These are phyloP conservation scores for Nemopilema nomurai DNA, from an alignment of 30 jellyfish, hydroid and myxozoan genomes.

Conservation along the genomic window DNA sequence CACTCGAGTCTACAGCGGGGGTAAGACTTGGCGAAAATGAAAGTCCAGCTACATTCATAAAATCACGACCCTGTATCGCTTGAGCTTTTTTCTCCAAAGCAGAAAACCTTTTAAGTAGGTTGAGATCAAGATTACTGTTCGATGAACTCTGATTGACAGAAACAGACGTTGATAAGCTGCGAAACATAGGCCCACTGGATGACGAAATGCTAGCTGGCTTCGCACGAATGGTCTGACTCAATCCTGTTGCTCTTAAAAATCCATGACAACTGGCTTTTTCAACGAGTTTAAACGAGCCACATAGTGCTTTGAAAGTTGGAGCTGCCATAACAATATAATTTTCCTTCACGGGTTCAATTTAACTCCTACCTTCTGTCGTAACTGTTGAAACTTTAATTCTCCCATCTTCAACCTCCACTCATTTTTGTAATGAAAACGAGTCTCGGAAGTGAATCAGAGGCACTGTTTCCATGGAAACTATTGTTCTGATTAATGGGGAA, in stretches of 20 bases:
- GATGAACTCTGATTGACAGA: neutral
- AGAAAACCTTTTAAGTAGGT: conserved; percentile 5
- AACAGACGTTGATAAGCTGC: neutral
- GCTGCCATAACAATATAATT: neutral
- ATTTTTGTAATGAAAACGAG: neutral
- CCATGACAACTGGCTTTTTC: conserved; percentile 6
- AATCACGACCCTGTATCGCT: conserved; percentile 15
- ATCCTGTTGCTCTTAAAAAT: conserved; percentile 1
- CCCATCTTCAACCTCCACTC: neutral
- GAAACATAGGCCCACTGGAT: neutral
- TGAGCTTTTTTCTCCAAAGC: conserved; percentile 1
- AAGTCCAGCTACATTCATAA: conserved; percentile 32
- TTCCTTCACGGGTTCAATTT: neutral
- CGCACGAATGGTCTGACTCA: neutral
- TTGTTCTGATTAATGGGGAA: conserved; percentile 37
- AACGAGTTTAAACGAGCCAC: conserved; percentile 9
- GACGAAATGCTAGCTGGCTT: neutral
- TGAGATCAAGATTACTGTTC: neutral
- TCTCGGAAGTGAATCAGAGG: conserved; percentile 25
- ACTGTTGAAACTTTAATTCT: neutral
- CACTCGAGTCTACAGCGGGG: conserved; percentile 36
- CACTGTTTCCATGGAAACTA: conserved; percentile 31
- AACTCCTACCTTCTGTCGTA: no score
- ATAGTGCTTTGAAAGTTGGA: conserved; percentile 8
- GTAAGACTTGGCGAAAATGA: conserved; percentile 19